Evolutionary conservation across 2,113 vertebrate genomes (phyloP), one percentile per base, ranked within the genome.

Genomic region (Rynchops niger): DNA sequence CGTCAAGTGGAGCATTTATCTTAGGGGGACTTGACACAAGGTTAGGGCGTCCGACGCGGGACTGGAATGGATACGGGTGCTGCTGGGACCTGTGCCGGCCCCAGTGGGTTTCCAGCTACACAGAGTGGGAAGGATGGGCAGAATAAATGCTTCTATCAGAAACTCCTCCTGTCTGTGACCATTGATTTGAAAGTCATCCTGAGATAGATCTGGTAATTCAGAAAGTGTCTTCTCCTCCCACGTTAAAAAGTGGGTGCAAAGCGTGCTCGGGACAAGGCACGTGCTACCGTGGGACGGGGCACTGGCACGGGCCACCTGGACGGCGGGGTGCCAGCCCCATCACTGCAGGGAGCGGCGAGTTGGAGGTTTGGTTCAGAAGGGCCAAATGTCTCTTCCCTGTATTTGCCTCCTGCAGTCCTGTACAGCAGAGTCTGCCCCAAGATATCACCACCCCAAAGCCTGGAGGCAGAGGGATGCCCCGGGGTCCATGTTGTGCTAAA

Each of bases 1-100:
- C 1, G 2, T 56, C 25, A 40, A 72, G 74, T 9, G 67, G 36
- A 78, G 17, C 23, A 6, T 94, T 97, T 87, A 59, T 93, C 91
- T 94, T 80, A 66, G 62, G 84, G 79, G 92, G 34, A 32, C 42
- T 71, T 34, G 47, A 7, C 2, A 34, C 97, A 96, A 96, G 96
- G 95, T 97, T 65, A 97, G 85, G 95, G 74, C 8, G 29, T 77
- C 77, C 50, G 1, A 34, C 2, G 18, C 25, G 2, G 2, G n/a
- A 3, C 55, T 86, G 92, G 92, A 56, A n/a, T 0, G 12, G 77
- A 95, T 52, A 43, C 65, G 69, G 79, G 67, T n/a, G 56, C 83
- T 21, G 7, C 32, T 23, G 70, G 50, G 88, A 86, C 34, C 27
- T 0, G 9, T 0, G 0, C 12, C 2, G 4, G 15, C 52, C 59